Evolutionary conservation across 2,888 invertebrate species (phyloP).

Genomic region (Meta bourneti): DNA sequence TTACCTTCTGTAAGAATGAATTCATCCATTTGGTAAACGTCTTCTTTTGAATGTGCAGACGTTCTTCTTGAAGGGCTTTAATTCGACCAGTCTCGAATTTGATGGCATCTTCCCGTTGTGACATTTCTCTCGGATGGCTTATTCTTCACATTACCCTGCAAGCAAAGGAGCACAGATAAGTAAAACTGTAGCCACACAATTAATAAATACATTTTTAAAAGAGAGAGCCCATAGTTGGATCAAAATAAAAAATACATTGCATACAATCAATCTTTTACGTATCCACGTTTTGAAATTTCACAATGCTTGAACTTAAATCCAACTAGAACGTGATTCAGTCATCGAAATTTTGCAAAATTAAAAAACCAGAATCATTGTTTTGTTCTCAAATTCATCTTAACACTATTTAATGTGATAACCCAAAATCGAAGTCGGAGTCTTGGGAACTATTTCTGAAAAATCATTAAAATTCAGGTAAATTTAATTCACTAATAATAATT

Average conservation of each 20-base stretch:
- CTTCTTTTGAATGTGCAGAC: constrained; percentile 99
- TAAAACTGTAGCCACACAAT: background rate
- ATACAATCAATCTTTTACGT: no score
- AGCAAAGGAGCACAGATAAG: background rate
- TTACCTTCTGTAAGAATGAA: constrained; percentile 95
- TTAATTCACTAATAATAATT: no score
- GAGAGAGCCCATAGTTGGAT: background rate
- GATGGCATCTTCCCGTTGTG: constrained; percentile 77
- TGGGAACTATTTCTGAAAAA: no score
- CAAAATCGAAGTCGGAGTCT: no score
- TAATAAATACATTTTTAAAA: background rate
- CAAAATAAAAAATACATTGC: background rate
- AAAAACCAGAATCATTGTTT: no score
- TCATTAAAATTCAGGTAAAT: no score
- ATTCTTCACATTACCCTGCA: constrained; percentile 71
- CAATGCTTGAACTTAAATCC: no score
- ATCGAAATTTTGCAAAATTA: background rate
- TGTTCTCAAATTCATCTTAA: no score
- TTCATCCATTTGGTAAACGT: constrained; percentile 99
- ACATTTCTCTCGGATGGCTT: constrained; percentile 55
- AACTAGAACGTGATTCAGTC: no score
- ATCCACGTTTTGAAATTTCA: no score
- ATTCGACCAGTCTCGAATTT: constrained; percentile 97
- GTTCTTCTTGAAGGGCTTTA: constrained; percentile 97
- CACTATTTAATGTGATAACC: no score